Conservation (phyloP, 2,113 vertebrate genomes). For the Sylvietta virens region DNA sequence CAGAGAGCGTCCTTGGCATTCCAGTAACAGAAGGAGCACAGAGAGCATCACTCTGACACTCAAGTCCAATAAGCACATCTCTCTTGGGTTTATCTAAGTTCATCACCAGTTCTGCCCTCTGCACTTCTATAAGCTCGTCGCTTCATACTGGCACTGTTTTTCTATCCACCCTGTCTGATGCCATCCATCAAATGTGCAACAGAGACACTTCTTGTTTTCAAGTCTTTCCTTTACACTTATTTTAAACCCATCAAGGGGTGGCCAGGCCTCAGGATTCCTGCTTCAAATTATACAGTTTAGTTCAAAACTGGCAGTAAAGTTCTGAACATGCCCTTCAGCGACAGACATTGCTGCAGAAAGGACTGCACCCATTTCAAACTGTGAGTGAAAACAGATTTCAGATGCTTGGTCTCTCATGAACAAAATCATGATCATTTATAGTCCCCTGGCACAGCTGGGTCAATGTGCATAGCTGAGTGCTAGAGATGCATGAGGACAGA, state of each 20-base stretch:
- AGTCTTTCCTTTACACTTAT: not conserved
- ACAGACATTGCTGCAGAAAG: not conserved
- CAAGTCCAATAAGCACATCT: not conserved
- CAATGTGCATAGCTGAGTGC: not conserved
- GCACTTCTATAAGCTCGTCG: fast-evolving
- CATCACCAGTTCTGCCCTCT: not conserved
- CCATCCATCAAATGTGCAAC: not conserved
- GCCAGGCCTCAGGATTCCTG: not conserved
- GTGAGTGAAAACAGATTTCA: not conserved
- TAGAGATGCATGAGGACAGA: not conserved
- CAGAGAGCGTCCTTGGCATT: not conserved
- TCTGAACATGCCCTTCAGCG: not conserved
- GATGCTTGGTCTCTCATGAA: not conserved
- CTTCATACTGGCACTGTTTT: not conserved
- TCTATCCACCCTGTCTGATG: not conserved
- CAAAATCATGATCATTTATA: not conserved
- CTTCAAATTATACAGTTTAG: not conserved
- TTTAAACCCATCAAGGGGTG: not conserved
- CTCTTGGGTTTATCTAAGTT: not conserved
- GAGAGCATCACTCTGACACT: not conserved
- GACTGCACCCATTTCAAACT: not conserved
- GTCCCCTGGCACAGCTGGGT: not conserved
- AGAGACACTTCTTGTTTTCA: not conserved
- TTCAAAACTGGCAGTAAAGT: not conserved
- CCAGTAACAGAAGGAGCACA: not conserved